Percentiles rank a stretch among this genome's conserved stretches.
Conservation (phyloP, 2,113 vertebrate genomes). For the Falcunculus frontatus region DNA sequence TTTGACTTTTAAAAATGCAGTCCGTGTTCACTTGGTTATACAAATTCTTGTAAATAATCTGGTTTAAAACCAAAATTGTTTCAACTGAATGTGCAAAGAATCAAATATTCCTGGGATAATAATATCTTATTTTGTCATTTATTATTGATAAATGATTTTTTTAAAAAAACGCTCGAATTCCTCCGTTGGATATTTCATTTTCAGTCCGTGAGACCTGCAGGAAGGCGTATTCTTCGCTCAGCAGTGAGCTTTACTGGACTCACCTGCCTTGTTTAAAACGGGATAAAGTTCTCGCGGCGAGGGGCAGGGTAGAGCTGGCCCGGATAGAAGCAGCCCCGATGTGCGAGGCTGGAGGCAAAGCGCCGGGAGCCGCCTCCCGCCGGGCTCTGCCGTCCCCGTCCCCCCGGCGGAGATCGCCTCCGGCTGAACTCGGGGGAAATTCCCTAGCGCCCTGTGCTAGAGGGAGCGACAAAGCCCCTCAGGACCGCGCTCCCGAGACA, state of each 20-base stretch:
- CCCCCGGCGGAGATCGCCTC: neutral
- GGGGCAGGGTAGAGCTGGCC: neutral
- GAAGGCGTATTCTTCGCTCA: neutral
- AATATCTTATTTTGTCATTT: constrained; percentile 66
- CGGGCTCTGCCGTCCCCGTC: neutral
- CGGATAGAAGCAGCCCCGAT: neutral
- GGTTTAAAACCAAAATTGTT: constrained; percentile 46
- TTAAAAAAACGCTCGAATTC: constrained; percentile 47
- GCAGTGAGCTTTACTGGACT: neutral
- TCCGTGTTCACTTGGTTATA: neutral
- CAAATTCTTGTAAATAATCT: neutral
- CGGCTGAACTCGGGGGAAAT: neutral
- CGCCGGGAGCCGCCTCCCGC: neutral
- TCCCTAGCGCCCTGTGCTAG: neutral
- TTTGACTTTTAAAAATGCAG: constrained; percentile 28
- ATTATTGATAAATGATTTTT: constrained; percentile 64
- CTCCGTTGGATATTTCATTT: neutral
- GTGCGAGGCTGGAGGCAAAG: neutral
- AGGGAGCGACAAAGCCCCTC: neutral
- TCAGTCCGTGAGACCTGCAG: neutral
- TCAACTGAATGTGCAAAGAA: constrained; percentile 28
- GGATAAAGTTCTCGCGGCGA: neutral
- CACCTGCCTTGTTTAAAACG: neutral
- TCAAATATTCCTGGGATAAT: constrained; percentile 45
- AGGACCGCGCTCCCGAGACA: neutral